Evolutionary conservation across 2,113 vertebrate genomes (phyloP).

Genomic region (Ailuropoda melanoleuca): DNA sequence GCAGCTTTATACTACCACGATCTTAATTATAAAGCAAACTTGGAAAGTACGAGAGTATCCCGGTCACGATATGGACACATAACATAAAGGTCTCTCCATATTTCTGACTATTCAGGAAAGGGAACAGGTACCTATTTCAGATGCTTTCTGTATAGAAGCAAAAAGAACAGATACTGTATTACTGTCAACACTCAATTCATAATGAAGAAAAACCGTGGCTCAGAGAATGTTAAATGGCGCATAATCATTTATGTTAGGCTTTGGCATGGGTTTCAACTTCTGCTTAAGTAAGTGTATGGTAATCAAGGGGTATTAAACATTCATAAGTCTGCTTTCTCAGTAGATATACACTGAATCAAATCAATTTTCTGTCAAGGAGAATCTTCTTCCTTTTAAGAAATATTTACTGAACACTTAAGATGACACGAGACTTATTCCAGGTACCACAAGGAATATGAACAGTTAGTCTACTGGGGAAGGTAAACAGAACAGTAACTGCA

Average conservation of each 20-base stretch:
- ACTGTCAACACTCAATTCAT: neutral
- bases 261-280: neutral
- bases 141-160: neutral
- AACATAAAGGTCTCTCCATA: neutral
- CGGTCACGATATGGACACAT: accelerated
- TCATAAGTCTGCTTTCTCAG: neutral
- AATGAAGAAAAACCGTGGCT: conserved; percentile 10
- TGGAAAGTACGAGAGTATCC: neutral
- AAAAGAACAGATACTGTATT: neutral
- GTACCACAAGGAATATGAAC: neutral
- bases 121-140: neutral
- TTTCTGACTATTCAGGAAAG: neutral
- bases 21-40: neutral
- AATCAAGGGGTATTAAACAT: neutral
- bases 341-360: neutral
- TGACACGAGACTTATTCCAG: neutral
- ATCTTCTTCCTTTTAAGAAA: neutral
- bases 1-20: neutral
- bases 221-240: conserved; percentile 14
- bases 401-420: neutral
- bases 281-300: conserved; percentile 45
- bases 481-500: neutral
- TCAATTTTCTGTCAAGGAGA: conserved; percentile 8
- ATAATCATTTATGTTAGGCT: conserved; percentile 15
- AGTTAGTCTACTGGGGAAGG: neutral